These are phyloP conservation scores for Drosophila gaucha DNA, from an alignment of 2,888 invertebrate genomes.

Conservation along the genomic window DNA sequence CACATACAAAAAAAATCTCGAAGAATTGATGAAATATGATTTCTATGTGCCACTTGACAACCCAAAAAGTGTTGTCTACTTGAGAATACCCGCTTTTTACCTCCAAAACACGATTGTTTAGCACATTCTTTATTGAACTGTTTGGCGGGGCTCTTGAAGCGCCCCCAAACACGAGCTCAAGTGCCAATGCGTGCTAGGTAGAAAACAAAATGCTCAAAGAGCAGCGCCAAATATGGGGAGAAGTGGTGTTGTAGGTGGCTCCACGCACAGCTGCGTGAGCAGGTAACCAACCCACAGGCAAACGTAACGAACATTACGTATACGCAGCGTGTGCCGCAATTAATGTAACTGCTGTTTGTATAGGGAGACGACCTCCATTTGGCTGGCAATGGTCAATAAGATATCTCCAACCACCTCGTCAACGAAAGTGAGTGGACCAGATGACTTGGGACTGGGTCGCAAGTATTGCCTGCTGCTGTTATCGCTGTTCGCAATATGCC, in stretches of 20 bases:
- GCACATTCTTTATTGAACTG: constrained; percentile 57
- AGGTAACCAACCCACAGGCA: constrained; percentile 18
- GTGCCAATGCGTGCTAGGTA: constrained; percentile 66
- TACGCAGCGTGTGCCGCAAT: constrained; percentile 58
- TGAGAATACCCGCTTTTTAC: neutral
- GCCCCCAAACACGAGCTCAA: constrained; percentile 54
- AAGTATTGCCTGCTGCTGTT: constrained; percentile 15
- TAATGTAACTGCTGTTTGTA: constrained; percentile 12
- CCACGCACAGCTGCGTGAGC: constrained; percentile 45
- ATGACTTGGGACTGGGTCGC: constrained; percentile 33
- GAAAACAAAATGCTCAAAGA: constrained; percentile 38
- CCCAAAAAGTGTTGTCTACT: neutral
- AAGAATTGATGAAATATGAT: neutral
- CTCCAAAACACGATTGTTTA: constrained; percentile 38
- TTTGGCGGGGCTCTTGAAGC: constrained; percentile 43
- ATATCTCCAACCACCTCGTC: constrained; percentile 1
- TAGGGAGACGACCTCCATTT: neutral
- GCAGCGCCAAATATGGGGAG: constrained; percentile 59
- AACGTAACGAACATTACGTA: constrained; percentile 46
- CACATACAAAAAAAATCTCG: neutral
- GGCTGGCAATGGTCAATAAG: constrained; percentile 27
- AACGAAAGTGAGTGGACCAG: constrained; percentile 51
- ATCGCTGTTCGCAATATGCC: constrained; percentile 28
- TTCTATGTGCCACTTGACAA: constrained; percentile 16
- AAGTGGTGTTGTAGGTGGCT: constrained; percentile 27